Conservation (phyloP, 2,113 vertebrate species). For the Cryptomyrus ogoouensis region DNA sequence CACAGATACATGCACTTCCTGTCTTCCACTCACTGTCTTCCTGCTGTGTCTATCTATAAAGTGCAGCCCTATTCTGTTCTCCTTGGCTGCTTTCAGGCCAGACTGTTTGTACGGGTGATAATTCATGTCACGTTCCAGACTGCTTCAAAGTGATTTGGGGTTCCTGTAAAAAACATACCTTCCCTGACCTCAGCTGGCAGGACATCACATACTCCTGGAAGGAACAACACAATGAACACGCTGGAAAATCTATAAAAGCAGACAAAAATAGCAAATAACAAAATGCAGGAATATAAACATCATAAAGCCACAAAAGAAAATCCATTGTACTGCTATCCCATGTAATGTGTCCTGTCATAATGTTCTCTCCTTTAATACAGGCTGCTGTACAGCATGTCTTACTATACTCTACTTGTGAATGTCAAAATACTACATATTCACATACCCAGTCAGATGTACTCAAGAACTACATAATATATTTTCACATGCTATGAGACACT, state of each 20-base stretch:
- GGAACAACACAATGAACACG: not conserved
- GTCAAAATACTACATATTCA: not conserved
- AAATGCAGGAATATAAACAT: not conserved
- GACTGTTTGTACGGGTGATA: not conserved
- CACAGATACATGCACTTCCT: not conserved
- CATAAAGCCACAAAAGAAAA: not conserved
- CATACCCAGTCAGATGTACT: not conserved
- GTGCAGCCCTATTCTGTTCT: not conserved
- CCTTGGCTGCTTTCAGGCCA: not conserved
- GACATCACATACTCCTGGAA: not conserved
- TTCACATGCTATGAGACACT: not conserved
- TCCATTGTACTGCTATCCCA: not conserved
- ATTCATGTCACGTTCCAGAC: not conserved
- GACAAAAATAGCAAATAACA: not conserved
- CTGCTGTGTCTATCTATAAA: not conserved
- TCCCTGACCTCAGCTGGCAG: not conserved
- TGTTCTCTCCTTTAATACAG: not conserved
- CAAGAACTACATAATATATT: not conserved
- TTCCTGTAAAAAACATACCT: not conserved
- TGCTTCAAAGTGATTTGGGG: not conserved
- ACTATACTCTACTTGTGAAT: not conserved
- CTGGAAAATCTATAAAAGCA: not conserved
- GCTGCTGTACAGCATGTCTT: not conserved
- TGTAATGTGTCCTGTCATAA: not conserved
- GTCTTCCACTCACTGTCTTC: not conserved